A percentile compares a stretch with the other conserved stretches of the same genome.
phyloP scores from a whole-genome alignment of 2,113 vertebrate species.

The Monarcha castaneiventris region DNA sequence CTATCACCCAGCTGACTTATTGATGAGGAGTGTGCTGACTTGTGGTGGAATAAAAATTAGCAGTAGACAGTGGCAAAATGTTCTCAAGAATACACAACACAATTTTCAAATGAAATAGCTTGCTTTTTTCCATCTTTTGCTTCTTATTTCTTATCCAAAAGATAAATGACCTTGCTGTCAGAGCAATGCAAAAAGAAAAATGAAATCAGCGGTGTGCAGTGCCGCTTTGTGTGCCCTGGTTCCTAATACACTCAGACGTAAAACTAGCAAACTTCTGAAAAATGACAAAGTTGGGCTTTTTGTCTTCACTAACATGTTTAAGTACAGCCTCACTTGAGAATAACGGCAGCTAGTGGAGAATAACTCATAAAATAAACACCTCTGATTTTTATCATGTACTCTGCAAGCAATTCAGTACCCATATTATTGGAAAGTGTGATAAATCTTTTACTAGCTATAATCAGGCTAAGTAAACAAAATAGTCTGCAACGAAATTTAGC shows the following conservation, averaged over 20 bases:
- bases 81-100: not conserved
- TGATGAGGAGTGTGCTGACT: not conserved
- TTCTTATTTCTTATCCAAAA: not conserved
- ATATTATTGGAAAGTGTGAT: not conserved
- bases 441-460: not conserved
- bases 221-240: not conserved
- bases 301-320: not conserved
- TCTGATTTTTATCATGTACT: not conserved
- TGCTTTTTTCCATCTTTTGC: not conserved
- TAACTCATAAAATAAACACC: not conserved
- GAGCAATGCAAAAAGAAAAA: constrained; percentile 28
- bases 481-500: not conserved
- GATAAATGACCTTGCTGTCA: constrained; percentile 33
- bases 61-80: not conserved
- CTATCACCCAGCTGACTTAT: not conserved
- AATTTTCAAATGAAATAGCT: not conserved
- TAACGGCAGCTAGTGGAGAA: not conserved
- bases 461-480: not conserved
- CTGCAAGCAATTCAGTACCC: not conserved
- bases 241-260: not conserved
- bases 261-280: not conserved
- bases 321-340: not conserved
- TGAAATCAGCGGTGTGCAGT: not conserved
- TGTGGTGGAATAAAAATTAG: not conserved
- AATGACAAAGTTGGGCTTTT: not conserved